These are phyloP conservation scores for Bungarus multicinctus DNA, from an alignment of 2,113 vertebrate genomes.

Conservation along the genomic window DNA sequence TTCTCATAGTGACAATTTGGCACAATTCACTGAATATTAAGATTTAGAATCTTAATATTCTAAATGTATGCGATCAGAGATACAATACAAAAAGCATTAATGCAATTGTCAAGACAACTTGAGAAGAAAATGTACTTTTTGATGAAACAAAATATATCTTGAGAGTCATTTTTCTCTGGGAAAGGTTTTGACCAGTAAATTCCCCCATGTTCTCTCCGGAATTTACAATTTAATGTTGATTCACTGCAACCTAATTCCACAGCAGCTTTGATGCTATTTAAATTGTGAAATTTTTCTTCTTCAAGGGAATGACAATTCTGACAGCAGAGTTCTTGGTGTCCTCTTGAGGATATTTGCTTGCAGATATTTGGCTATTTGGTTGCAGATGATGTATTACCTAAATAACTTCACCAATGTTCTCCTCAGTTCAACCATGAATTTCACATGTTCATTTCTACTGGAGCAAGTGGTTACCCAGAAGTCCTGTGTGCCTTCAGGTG, in stretches of 20 bases:
- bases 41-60: background rate
- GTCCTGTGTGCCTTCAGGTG: background rate
- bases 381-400: background rate
- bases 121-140: background rate
- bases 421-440: background rate
- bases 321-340: background rate
- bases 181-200: background rate
- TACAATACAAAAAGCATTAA: background rate
- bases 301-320: background rate
- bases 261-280: background rate
- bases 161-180: background rate
- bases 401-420: background rate
- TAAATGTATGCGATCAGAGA: background rate
- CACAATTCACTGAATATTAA: slow-evolving; percentile 12
- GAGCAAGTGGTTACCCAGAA: background rate
- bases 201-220: too few species aligned
- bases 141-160: background rate
- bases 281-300: background rate
- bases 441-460: background rate
- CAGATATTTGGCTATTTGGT: background rate
- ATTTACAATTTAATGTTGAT: background rate
- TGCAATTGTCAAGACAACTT: background rate
- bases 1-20: background rate
- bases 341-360: background rate
- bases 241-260: background rate